Evolutionary conservation across 2,888 invertebrate species (phyloP), one percentile per base, ranked within the genome.

Genomic region (Blomia tropicalis): DNA sequence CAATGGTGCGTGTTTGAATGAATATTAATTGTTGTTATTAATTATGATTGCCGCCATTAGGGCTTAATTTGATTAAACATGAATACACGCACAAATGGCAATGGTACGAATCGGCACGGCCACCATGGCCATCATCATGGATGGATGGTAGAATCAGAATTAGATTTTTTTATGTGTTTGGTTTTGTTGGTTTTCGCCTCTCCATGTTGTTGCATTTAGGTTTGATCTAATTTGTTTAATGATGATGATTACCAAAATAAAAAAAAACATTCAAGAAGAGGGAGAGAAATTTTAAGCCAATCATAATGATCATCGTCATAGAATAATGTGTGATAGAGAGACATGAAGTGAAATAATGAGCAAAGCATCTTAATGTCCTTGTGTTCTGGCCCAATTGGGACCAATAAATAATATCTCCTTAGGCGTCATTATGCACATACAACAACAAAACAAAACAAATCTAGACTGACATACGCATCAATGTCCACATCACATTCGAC

Each of bases 361-460:
- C n/a, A n/a, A n/a, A 25, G 51, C 51, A 47, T 47, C 51, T 47
- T 47, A 47, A 47, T 47, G 51, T n/a, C 51, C n/a, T 7, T 7
- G 7, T 11, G 51, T 27, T 19, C 7, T 7, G 7, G 51, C 51
- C n/a, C n/a, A n/a, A n/a, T 47, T 7, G 51, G 51, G 51, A 47
- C 7, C 51, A 7, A 47, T 47, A 47, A 47, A 47, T 47, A 47
- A 47, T 47, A 47, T 47, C 51, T 47, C 51, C 51, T 47, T 47
- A 47, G 51, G 51, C 51, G 51, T 47, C 51, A 47, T 47, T 47
- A 47, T 47, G 51, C 51, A 47, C 51, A n/a, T n/a, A n/a, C n/a
- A n/a, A n/a, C n/a, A n/a, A n/a, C n/a, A n/a, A n/a, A n/a, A n/a
- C n/a, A n/a, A n/a, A n/a, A n/a, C n/a, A n/a, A n/a, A n/a, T n/a